These are phyloP conservation scores for Danio rerio DNA, from an alignment of 2,113 vertebrate species.

Conservation along the genomic window GRCz12tu NC_133180.1:32282001-32282500, in stretches of 20 bases:
- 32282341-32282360: neutral
- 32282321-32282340: neutral
- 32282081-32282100: slow-evolving; percentile 5
- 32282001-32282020: neutral
- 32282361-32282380: neutral
- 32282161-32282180: slow-evolving; percentile 92
- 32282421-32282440: neutral
- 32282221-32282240: slow-evolving; percentile 94
- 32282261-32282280: slow-evolving; percentile 56
- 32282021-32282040: neutral
- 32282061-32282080: neutral
- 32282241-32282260: slow-evolving; percentile 64
- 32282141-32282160: slow-evolving; percentile 42
- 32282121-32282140: neutral
- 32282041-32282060: neutral
- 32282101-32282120: neutral
- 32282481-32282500: neutral
- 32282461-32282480: neutral
- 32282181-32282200: slow-evolving; percentile 97
- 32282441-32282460: neutral
- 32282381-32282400: slow-evolving; percentile 17
- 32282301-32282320: slow-evolving; percentile 20
- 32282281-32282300: slow-evolving; percentile 41
- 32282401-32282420: slow-evolving; percentile 17
- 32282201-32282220: slow-evolving; percentile 98